Evolutionary conservation across 35 echinoderm and acorn worm species (phyloP).

Genomic region (Eucidaris tribuloides): DNA sequence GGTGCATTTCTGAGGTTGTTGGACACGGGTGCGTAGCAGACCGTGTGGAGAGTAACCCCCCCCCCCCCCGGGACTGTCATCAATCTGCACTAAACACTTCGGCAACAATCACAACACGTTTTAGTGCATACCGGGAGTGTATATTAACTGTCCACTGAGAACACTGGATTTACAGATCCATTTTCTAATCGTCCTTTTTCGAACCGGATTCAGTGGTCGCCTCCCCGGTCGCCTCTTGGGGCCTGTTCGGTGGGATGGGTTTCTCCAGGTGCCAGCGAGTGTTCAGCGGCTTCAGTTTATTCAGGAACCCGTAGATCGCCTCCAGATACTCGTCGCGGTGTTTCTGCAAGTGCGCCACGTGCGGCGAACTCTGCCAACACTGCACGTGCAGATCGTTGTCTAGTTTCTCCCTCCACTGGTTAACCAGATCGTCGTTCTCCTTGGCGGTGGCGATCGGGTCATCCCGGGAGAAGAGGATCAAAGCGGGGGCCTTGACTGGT

Average conservation of each 20-base stretch:
- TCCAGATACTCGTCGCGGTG: slow-evolving; percentile 47
- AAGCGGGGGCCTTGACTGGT: slow-evolving; percentile 39
- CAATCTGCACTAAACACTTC: too few relatives aligned
- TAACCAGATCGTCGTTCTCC: slow-evolving; percentile 27
- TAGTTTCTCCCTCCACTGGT: slow-evolving; percentile 11
- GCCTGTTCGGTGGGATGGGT: slow-evolving; percentile 9
- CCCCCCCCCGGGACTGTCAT: too few relatives aligned
- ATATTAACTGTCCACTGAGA: too few relatives aligned
- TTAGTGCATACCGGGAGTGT: too few relatives aligned
- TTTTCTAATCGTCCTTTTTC: too few relatives aligned
- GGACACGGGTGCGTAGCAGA: too few relatives aligned
- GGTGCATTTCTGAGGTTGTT: too few relatives aligned
- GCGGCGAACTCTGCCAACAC: slow-evolving; percentile 55
- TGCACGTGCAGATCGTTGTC: slow-evolving; percentile 31
- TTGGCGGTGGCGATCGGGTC: slow-evolving; percentile 44
- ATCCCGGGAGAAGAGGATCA: slow-evolving; percentile 43
- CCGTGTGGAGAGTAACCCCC: too few relatives aligned
- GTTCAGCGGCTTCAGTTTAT: not conserved
- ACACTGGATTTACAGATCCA: too few relatives aligned
- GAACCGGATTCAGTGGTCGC: too few relatives aligned
- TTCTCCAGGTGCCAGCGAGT: not conserved
- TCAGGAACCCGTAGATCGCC: slow-evolving; percentile 19
- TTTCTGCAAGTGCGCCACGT: slow-evolving; percentile 41
- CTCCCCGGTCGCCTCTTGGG: too few relatives aligned
- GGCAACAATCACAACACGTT: too few relatives aligned